Conservation (phyloP, 2,888 invertebrate species). For the Cordilura impudica region DNA sequence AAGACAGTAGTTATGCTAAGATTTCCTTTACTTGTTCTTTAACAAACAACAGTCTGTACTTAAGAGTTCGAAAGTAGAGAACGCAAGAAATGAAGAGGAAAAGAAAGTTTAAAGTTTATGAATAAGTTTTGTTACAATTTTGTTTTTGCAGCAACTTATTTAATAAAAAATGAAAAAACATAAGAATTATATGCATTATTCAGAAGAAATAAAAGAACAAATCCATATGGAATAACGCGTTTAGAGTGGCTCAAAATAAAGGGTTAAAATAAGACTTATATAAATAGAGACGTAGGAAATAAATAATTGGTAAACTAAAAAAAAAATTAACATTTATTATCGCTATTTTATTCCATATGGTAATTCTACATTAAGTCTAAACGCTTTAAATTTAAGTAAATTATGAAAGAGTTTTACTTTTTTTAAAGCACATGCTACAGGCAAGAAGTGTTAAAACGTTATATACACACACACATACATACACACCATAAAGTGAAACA, state of each 20-base stretch:
- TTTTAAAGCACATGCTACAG: neutral
- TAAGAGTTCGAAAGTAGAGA: neutral
- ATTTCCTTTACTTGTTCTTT: neutral
- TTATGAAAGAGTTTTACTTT: too few relatives aligned
- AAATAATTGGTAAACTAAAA: too few relatives aligned
- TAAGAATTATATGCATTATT: neutral
- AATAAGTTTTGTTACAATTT: neutral
- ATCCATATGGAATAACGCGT: neutral
- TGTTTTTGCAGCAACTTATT: neutral
- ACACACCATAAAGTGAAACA: neutral
- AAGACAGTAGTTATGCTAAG: neutral
- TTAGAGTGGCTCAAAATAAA: neutral
- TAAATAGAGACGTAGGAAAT: too few relatives aligned
- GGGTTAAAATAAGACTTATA: too few relatives aligned
- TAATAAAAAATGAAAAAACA: neutral
- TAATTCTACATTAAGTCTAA: too few relatives aligned
- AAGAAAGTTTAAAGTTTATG: neutral
- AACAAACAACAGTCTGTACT: neutral
- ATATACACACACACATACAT: neutral
- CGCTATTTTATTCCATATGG: too few relatives aligned
- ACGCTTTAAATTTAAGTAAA: too few relatives aligned
- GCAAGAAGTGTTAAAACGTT: conserved; percentile 33
- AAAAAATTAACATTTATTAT: too few relatives aligned
- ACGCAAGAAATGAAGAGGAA: neutral
- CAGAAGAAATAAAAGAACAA: too few relatives aligned